phyloP scores from a whole-genome alignment of 2,113 vertebrate species.

The Tichodroma muraria region DNA sequence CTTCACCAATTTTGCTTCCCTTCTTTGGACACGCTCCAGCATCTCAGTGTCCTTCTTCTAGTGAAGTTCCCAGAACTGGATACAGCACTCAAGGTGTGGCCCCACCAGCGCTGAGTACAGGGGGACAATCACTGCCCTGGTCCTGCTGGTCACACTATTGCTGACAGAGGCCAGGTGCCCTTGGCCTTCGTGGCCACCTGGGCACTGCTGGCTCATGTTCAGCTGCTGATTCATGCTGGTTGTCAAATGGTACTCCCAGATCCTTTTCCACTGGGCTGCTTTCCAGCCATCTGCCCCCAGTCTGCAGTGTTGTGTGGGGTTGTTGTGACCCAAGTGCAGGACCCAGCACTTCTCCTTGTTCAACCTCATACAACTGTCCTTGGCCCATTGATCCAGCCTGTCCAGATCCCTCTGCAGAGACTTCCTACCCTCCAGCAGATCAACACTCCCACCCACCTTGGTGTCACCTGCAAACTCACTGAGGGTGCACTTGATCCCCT shows the following conservation, averaged over 20 bases:
- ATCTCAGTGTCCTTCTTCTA: neutral
- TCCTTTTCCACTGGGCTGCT: neutral
- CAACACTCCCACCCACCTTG: neutral
- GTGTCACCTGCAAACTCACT: neutral
- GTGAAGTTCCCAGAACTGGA: neutral
- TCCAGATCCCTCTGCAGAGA: neutral
- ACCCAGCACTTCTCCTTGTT: rapidly evolving
- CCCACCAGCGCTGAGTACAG: neutral
- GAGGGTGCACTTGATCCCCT: neutral
- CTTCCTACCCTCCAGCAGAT: neutral
- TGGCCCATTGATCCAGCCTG: rapidly evolving
- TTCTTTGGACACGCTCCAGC: neutral
- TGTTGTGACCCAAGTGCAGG: neutral
- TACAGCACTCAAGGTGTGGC: neutral
- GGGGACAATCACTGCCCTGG: neutral
- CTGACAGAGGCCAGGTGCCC: neutral
- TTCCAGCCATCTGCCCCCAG: neutral
- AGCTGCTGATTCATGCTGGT: neutral
- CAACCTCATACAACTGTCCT: too few relatives aligned
- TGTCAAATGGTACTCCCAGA: neutral
- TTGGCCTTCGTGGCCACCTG: neutral
- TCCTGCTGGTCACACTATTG: neutral
- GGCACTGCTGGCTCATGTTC: neutral
- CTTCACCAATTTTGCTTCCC: neutral
- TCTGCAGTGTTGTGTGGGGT: rapidly evolving